Evolutionary conservation across 2,797 vertebrate genomes (phyloP).

Genomic region (Astyanax mexicanus): DNA sequence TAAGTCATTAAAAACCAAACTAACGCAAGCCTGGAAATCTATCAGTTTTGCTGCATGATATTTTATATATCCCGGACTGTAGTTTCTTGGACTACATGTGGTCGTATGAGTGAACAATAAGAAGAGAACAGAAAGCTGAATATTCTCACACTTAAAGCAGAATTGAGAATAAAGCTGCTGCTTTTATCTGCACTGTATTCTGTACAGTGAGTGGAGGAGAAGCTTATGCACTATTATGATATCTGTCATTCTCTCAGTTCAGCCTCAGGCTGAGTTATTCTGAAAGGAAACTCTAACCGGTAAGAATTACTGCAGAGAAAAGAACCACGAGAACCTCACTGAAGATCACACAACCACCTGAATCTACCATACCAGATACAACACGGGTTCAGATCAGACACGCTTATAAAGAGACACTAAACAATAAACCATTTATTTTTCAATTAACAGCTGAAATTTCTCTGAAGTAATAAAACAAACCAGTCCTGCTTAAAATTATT

Average conservation of each 20-base stretch:
- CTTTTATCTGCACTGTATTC: conserved; percentile 1
- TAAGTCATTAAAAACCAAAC: too few relatives aligned
- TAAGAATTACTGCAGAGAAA: neutral
- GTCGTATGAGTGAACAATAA: neutral
- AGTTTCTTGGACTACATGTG: neutral
- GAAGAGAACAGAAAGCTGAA: neutral
- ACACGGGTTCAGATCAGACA: neutral
- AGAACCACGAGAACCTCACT: neutral
- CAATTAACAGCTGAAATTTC: too few relatives aligned
- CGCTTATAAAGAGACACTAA: neutral
- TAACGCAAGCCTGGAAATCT: too few relatives aligned
- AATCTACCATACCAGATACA: neutral
- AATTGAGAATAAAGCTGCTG: neutral
- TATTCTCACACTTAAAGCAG: neutral
- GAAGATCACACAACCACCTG: neutral
- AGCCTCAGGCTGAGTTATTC: conserved; percentile 7
- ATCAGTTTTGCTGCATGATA: too few relatives aligned
- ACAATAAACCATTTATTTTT: too few relatives aligned
- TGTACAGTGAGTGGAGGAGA: neutral
- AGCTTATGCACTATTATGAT: neutral
- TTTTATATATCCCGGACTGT: too few relatives aligned
- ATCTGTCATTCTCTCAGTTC: neutral
- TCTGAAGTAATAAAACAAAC: too few relatives aligned
- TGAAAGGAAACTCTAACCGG: too few relatives aligned
- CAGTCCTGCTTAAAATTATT: too few relatives aligned